These are phyloP conservation scores for Rotaria socialis DNA, from an alignment of 2,888 invertebrate species.

Conservation along the genomic window DNA sequence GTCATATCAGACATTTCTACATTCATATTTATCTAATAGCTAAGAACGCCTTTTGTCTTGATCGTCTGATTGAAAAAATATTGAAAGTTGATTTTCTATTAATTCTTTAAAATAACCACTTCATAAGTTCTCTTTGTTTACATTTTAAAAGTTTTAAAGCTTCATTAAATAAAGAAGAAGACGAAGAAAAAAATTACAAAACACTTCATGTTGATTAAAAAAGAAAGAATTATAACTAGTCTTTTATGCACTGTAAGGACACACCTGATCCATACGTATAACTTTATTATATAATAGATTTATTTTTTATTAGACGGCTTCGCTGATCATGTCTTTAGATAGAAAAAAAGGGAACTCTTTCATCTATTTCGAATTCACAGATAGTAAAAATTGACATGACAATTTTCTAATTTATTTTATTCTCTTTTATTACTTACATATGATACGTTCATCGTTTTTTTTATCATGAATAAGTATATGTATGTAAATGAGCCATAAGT, in stretches of 20 bases:
- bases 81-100: background rate
- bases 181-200: background rate
- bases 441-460: background rate
- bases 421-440: background rate
- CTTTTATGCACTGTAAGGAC: background rate
- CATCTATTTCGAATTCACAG: background rate
- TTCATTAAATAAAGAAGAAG: background rate
- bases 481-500: background rate
- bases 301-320: background rate
- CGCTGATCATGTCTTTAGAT: background rate
- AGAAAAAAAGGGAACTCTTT: background rate
- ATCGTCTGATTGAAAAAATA: background rate
- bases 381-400: background rate
- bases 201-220: background rate
- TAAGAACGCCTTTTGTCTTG: background rate
- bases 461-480: background rate
- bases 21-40: background rate
- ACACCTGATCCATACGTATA: background rate
- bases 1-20: background rate
- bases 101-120: background rate
- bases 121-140: background rate
- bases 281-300: background rate
- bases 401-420: background rate
- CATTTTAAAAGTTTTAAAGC: background rate
- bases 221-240: background rate